Conservation (phyloP, 2,797 vertebrate genomes). For the Gallirallus australis region DNA sequence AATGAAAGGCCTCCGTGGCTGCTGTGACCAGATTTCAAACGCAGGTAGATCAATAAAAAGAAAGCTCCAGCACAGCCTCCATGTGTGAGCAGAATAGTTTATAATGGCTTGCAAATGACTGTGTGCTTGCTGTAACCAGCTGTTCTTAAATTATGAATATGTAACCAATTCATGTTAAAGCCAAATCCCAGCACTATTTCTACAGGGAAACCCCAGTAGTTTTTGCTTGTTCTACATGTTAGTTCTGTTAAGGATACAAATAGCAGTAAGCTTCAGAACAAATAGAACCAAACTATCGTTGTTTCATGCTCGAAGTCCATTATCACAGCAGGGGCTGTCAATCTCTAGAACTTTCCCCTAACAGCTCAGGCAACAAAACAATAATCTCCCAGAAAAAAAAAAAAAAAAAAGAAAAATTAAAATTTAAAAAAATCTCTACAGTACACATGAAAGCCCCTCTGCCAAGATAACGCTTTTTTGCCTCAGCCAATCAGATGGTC, state of each 20-base stretch:
- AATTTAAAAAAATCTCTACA: conserved; percentile 78
- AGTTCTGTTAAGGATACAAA: conserved; percentile 87
- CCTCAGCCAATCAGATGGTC: conserved; percentile 84
- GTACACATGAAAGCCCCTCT: conserved; percentile 81
- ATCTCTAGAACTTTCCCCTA: conserved; percentile 80
- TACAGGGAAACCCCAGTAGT: conserved; percentile 79
- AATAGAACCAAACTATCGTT: conserved; percentile 80
- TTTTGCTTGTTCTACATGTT: conserved; percentile 78
- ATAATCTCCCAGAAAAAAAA: conserved; percentile 73
- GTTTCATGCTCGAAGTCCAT: conserved; percentile 83
- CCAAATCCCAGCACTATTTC: conserved; percentile 83
- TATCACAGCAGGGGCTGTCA: conserved; percentile 86
- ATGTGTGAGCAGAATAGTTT: conserved; percentile 78
- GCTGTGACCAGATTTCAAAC: conserved; percentile 92
- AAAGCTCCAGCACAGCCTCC: conserved; percentile 76
- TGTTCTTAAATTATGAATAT: conserved; percentile 90
- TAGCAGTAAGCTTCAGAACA: conserved; percentile 85
- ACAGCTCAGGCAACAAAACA: conserved; percentile 83
- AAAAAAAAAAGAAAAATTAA: not conserved
- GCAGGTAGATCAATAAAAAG: conserved; percentile 87
- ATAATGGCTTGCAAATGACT: conserved; percentile 82
- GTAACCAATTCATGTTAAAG: conserved; percentile 82
- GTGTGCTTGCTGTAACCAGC: conserved; percentile 83
- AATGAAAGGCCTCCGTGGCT: conserved; percentile 89
- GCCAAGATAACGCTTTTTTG: conserved; percentile 79